phyloP scores from a whole-genome alignment of 2,113 vertebrate species.

The Thomomys bottae region DNA sequence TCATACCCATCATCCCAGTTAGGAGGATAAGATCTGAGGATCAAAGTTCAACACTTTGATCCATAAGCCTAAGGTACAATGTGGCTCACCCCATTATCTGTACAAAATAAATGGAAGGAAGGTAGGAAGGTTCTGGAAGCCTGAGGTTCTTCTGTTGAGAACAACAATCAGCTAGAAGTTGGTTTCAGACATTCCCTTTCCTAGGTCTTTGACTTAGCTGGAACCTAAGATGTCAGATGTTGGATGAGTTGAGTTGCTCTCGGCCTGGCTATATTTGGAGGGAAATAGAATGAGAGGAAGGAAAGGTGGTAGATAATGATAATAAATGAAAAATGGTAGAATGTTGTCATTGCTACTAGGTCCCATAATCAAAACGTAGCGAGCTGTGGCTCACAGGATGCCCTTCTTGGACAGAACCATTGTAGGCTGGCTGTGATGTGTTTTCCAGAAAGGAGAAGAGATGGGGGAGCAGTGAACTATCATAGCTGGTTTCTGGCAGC shows the following conservation, averaged over 20 bases:
- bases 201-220: background rate
- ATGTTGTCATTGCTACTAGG: background rate
- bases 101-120: too few species aligned
- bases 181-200: background rate
- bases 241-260: background rate
- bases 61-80: too few species aligned
- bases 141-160: background rate
- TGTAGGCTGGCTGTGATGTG: background rate
- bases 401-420: background rate
- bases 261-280: background rate
- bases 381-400: rapidly evolving
- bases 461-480: background rate
- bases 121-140: background rate
- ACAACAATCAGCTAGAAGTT: background rate
- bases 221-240: background rate
- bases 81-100: too few species aligned
- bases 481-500: conserved; percentile 47
- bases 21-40: too few species aligned
- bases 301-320: too few species aligned
- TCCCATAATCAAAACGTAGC: too few species aligned
- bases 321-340: background rate
- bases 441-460: conserved; percentile 26
- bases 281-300: background rate
- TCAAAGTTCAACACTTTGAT: too few species aligned
- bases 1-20: too few species aligned